phyloP scores from a whole-genome alignment of 1,140 invertebrate genomes.

The Trissolcus basalis region DNA sequence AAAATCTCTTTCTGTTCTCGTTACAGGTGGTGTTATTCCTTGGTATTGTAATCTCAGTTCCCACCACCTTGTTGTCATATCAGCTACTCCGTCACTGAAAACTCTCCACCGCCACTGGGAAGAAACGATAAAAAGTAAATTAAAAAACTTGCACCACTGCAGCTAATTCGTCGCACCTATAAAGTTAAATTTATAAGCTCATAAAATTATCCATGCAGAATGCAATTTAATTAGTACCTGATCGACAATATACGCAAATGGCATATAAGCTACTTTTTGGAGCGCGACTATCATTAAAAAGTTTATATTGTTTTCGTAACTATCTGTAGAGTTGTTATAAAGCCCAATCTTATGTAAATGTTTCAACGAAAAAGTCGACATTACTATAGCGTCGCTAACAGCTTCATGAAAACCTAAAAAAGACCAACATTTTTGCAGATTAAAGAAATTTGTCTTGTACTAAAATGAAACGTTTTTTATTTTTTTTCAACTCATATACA shows the following conservation, averaged over 20 bases:
- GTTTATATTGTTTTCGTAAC: constrained; percentile 85
- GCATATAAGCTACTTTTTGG: constrained; percentile 88
- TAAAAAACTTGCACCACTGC: too few relatives aligned
- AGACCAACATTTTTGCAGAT: not conserved
- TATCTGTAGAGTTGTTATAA: constrained; percentile 81
- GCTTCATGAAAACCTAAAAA: constrained; percentile 90
- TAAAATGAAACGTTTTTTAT: too few relatives aligned
- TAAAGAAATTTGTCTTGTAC: too few relatives aligned
- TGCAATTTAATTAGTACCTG: constrained; percentile 75
- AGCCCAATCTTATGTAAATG: constrained; percentile 85
- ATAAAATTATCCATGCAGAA: too few relatives aligned
- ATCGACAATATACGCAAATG: constrained; percentile 86
- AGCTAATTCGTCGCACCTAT: too few relatives aligned
- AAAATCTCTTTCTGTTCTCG: constrained; percentile 84
- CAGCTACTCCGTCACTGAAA: constrained; percentile 83
- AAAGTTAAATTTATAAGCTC: too few relatives aligned
- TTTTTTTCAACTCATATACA: too few relatives aligned
- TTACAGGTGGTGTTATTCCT: constrained; percentile 83
- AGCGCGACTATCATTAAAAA: constrained; percentile 88
- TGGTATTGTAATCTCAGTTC: constrained; percentile 83
- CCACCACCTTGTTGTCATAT: constrained; percentile 90
- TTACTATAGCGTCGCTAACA: constrained; percentile 88
- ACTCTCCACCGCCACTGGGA: constrained; percentile 88
- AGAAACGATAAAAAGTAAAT: not conserved
- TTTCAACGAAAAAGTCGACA: constrained; percentile 84